Base-by-base conservation (phyloP, 2,888 invertebrate genomes). In the Lasioglossum malachurum region DNA sequence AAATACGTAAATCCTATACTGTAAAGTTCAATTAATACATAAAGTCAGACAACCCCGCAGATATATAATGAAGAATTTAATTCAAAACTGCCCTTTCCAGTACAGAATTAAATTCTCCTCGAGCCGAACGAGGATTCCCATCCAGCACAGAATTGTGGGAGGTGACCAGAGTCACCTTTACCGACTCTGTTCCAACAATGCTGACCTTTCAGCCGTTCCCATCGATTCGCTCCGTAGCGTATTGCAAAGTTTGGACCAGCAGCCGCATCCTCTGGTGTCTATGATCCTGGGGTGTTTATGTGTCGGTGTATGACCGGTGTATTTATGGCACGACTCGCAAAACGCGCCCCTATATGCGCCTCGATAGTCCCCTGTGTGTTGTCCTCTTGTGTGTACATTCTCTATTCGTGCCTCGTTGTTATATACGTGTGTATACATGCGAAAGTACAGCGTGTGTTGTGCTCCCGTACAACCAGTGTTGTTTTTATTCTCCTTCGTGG, bases 371-470 rank as follows among this genome's bases (percentile, higher is more conserved):
- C 38, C 67, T 67, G 19, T 67, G 67, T 67, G 67, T 67, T 64
- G 31, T 64, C 64, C 67, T 67, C 38, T 67, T 38, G 31, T 38
- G 19, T 64, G 64, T 64, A 64, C 31, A 16, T 16, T 64, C 64
- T 64, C 64, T 64, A 31, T 31, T n/a, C 57, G n/a, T 57, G 57
- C 10, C 57, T 57, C 57, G n/a, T 69, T 69, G 10, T 7, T 53
- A 53, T 53, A 53, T 53, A 57, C 35, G 69, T 38, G 69, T 69
- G 35, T 69, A 69, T 38, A 23, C 69, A 16, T 69, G 67, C 27
- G 60, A 27, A 60, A 60, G 60, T 64, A 69, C 35, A 67, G 19
- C 19, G 23, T 38, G 69, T 69, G 69, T 69, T 69, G 69, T 69
- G 69, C 69, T 69, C 69, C 69, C 10, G 69, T 69, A 69, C 38